Percentiles rank a stretch among this genome's conserved stretches.
These are phyloP conservation scores for Corythornis vintsioides DNA, from an alignment of 2,113 vertebrate species.

Conservation along the genomic window DNA sequence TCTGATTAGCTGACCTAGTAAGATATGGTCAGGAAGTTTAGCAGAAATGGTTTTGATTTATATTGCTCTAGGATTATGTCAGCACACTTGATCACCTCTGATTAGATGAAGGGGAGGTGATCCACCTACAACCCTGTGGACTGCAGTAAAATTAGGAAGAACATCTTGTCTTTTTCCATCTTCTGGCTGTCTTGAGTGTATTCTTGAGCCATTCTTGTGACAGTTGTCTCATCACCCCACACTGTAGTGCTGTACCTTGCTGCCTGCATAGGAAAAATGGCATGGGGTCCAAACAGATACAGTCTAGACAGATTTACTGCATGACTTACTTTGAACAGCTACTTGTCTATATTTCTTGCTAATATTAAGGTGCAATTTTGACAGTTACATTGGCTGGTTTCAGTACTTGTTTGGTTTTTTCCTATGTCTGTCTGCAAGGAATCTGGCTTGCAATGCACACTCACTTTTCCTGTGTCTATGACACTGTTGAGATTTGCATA, in stretches of 20 bases:
- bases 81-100: background rate
- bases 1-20: background rate
- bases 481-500: background rate
- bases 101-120: background rate
- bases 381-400: background rate
- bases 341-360: background rate
- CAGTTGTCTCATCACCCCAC: background rate
- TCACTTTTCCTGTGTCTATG: background rate
- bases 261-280: background rate
- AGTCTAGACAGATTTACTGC: conserved; percentile 6
- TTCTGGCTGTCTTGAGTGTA: background rate
- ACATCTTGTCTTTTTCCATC: background rate
- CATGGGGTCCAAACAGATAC: background rate
- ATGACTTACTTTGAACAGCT: background rate
- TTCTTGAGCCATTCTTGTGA: background rate
- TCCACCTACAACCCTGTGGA: background rate
- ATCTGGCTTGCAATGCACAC: background rate
- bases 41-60: background rate
- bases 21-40: background rate
- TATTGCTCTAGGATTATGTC: background rate
- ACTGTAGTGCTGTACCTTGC: background rate
- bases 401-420: background rate
- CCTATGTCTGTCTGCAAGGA: background rate
- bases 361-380: background rate
- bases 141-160: background rate